Evolutionary conservation across 2,113 vertebrate species (phyloP), one percentile per base, ranked within the genome.

Genomic region (Octodon degus): DNA sequence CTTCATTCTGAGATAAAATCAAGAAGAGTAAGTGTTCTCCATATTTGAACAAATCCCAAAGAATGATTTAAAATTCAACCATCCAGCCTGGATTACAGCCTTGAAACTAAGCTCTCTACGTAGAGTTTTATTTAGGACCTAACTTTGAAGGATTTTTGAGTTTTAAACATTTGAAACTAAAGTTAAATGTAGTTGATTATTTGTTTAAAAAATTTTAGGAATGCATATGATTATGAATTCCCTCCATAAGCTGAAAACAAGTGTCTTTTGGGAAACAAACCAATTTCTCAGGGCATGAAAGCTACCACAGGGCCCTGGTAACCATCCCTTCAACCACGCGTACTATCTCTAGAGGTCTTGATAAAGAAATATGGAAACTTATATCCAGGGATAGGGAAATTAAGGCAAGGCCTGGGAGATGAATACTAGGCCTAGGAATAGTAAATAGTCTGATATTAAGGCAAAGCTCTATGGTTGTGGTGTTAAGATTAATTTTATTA

Each of bases 71-170:
- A 8, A 92, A 85, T 76, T 77, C 58, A 92, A 7, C 40, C 63
- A 89, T 43, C 32, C 62, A 87, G 10, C 55, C n/a, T 32, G 47
- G 76, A 12, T 72, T 43, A 65, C 2, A 86, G 70, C 32, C n/a
- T 8, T 83, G 19, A 94, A 67, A 88, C 76, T 62, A 58, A 92
- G 34, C 6, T 83, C 37, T 30, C 65, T 62, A 53, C 24, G 85
- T 87, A 86, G 72, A 80, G 27, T 68, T 94, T 90, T 91, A 86
- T 83, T 90, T 92, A 70, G 68, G 70, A 93, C 58, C 30, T 72
- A 47, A 79, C 95, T 95, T 93, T 93, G 60, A 91, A 90, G 47
- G 94, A 86, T 79, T 86, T 65, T 53, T 89, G 8, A 58, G 77
- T 10, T 72, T 53, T 83, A 88, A 85, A 76, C 85, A 91, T 86